Evolutionary conservation across 1,140 invertebrate genomes (phyloP).

Genomic region (Drosophila pseudoananassae): DNA sequence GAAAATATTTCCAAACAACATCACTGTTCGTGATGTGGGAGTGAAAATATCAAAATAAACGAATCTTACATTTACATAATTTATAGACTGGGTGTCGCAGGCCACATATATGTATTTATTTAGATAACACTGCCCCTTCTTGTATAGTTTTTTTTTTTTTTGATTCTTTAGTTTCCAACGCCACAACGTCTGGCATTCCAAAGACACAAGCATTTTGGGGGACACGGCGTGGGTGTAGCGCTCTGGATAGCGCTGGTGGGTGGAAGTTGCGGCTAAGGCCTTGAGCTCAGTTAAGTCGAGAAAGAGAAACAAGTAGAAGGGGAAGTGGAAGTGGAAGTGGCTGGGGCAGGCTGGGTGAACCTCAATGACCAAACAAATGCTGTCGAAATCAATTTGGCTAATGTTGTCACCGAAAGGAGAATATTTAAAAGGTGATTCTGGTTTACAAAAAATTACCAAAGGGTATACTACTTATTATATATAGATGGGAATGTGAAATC

Average conservation of each 20-base stretch:
- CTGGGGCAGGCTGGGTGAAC: neutral
- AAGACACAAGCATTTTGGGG: conserved; percentile 30
- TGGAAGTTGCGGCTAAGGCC: conserved; percentile 34
- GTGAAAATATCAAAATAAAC: conserved; percentile 30
- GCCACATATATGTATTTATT: conserved; percentile 45
- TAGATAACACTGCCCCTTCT: conserved; percentile 54
- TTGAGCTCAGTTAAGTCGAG: conserved; percentile 17
- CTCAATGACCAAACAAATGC: conserved; percentile 47
- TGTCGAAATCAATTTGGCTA: conserved; percentile 80
- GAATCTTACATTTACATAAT: conserved; percentile 73
- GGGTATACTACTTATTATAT: neutral
- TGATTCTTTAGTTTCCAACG: conserved; percentile 39
- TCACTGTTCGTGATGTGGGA: neutral
- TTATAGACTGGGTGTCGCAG: conserved; percentile 63
- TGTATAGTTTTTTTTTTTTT: conserved; percentile 28
- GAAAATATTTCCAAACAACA: conserved; percentile 42
- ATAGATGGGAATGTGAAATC: neutral
- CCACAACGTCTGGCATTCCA: conserved; percentile 68
- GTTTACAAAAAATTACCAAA: too few relatives aligned
- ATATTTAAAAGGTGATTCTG: neutral
- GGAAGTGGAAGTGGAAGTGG: neutral
- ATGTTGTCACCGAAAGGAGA: conserved; percentile 62
- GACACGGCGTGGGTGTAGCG: conserved; percentile 53
- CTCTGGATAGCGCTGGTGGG: conserved; percentile 14
- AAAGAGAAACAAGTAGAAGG: neutral